A percentile compares a stretch with the other conserved stretches of the same genome.
These are phyloP conservation scores for Liopterus haemorrhoidalis DNA, from an alignment of 2,888 invertebrate genomes.

Conservation along the genomic window DNA sequence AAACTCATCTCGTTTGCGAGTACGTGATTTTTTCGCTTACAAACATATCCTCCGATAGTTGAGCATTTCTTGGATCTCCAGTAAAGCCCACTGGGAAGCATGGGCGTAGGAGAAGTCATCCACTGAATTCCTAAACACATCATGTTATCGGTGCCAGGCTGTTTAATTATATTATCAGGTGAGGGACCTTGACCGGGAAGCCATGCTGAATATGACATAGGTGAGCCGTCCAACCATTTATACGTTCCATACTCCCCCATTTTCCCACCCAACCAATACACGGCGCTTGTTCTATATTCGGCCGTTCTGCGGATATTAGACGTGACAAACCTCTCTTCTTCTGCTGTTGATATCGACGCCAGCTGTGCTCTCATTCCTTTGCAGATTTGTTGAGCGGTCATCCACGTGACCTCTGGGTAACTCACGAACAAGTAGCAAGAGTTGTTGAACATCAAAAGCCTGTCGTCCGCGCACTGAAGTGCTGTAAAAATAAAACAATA, in stretches of 20 bases:
- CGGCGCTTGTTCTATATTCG: conserved; percentile 65
- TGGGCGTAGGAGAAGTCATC: conserved; percentile 59
- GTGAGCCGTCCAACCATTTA: conserved; percentile 62
- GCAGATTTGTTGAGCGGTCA: conserved; percentile 63
- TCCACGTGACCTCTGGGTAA: conserved; percentile 72
- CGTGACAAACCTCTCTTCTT: conserved; percentile 66
- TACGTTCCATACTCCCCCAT: conserved; percentile 47
- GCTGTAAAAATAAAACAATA: conserved; percentile 50
- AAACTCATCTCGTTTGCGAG: conserved; percentile 48
- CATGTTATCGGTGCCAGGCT: conserved; percentile 30
- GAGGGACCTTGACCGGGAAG: conserved; percentile 44
- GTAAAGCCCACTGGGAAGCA: conserved; percentile 63
- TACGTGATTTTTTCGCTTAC: conserved; percentile 46
- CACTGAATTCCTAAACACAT: conserved; percentile 57
- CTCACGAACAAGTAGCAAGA: conserved; percentile 72
- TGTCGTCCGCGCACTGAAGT: conserved; percentile 65
- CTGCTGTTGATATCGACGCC: conserved; percentile 60
- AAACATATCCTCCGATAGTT: conserved; percentile 58
- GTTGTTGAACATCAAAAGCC: conserved; percentile 62
- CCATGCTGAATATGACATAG: conserved; percentile 43
- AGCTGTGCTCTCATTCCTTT: conserved; percentile 65
- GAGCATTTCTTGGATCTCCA: conserved; percentile 63
- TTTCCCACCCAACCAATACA: conserved; percentile 69
- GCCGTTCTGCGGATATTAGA: conserved; percentile 61
- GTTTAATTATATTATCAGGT: conserved; percentile 36